Conservation (phyloP, 2,888 invertebrate species). For the Hirtodrosophila cameraria region DNA sequence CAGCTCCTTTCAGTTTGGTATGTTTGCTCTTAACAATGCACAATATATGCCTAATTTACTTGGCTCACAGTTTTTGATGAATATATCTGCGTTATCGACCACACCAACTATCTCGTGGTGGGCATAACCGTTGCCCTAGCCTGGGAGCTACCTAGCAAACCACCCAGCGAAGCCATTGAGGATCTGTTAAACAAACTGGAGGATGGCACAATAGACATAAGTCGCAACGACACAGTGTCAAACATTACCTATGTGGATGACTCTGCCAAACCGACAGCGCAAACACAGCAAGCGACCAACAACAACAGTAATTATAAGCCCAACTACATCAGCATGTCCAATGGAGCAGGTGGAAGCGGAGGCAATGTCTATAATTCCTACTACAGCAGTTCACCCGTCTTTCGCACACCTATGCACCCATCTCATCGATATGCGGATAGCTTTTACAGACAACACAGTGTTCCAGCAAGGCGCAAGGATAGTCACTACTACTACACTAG, state of each 20-base stretch:
- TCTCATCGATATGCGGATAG: constrained; percentile 46
- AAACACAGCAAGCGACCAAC: constrained; percentile 1
- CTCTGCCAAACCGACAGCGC: not conserved
- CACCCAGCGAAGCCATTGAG: constrained; percentile 82
- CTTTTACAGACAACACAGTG: constrained; percentile 42
- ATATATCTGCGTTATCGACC: constrained; percentile 83
- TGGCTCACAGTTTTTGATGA: constrained; percentile 80
- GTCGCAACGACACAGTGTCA: constrained; percentile 79
- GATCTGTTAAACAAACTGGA: constrained; percentile 75
- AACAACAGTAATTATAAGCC: constrained; percentile 35
- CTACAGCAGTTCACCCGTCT: constrained; percentile 56
- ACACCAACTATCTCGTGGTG: constrained; percentile 86
- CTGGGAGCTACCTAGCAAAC: constrained; percentile 90
- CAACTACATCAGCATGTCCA: constrained; percentile 58
- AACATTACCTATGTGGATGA: constrained; percentile 74
- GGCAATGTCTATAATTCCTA: constrained; percentile 48
- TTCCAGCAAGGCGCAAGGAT: constrained; percentile 53
- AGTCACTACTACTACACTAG: constrained; percentile 56
- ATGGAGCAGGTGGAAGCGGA: constrained; percentile 12
- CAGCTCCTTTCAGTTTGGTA: constrained; percentile 84
- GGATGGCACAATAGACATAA: constrained; percentile 77
- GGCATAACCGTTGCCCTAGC: constrained; percentile 91
- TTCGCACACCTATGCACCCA: constrained; percentile 72
- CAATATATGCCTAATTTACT: constrained; percentile 35
- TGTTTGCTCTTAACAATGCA: constrained; percentile 35